Conservation (phyloP, 2,113 vertebrate genomes). For the Melanerpes formicivorus region DNA sequence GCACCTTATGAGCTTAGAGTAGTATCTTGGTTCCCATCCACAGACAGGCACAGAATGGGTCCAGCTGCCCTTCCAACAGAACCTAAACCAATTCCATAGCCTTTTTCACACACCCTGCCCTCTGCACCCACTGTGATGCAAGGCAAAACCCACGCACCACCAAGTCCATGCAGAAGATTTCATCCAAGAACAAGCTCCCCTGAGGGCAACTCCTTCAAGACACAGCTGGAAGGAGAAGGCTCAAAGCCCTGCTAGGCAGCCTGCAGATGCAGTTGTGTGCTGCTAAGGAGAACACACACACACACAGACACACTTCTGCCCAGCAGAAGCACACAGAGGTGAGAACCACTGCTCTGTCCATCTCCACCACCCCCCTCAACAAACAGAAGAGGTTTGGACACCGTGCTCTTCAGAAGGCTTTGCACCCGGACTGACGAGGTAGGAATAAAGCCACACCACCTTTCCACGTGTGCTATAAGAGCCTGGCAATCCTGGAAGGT, state of each 20-base stretch:
- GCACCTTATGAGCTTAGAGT: neutral
- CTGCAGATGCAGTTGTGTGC: neutral
- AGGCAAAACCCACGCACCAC: neutral
- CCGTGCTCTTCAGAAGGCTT: neutral
- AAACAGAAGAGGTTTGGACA: neutral
- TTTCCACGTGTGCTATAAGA: neutral
- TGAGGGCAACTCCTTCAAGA: neutral
- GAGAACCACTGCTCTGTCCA: neutral
- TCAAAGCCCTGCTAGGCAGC: neutral
- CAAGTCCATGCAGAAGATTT: neutral
- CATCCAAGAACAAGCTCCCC: neutral
- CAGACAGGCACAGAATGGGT: neutral
- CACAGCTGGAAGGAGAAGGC: neutral
- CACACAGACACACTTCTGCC: neutral
- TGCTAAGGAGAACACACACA: neutral
- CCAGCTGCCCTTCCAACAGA: neutral
- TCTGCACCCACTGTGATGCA: accelerated
- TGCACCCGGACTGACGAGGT: neutral
- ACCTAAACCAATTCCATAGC: neutral
- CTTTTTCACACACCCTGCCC: neutral
- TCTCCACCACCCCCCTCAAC: neutral
- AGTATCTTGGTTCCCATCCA: neutral
- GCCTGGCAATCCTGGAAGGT: conserved; percentile 31
- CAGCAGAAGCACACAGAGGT: neutral
- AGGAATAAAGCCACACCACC: conserved; percentile 1